These are phyloP conservation scores for Callorhinus ursinus DNA, from an alignment of 2,113 vertebrate species.

Conservation along the genomic window DNA sequence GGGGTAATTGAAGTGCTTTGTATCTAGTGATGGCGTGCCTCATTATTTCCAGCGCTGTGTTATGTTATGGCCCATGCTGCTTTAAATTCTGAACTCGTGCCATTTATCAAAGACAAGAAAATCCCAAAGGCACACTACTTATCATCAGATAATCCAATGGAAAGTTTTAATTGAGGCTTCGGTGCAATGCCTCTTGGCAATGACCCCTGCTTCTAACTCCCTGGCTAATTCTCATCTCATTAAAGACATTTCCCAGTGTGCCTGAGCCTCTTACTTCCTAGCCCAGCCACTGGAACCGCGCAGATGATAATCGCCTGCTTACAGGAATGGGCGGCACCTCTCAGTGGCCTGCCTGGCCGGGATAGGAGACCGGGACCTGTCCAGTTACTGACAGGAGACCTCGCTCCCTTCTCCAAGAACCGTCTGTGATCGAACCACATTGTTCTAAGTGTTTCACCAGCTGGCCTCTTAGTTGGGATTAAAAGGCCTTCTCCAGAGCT, in stretches of 20 bases:
- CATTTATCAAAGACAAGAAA: conserved; percentile 56
- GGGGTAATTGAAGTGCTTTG: background rate
- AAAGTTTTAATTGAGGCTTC: conserved; percentile 49
- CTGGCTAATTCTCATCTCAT: conserved; percentile 19
- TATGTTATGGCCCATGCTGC: background rate
- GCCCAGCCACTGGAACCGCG: conserved; percentile 44
- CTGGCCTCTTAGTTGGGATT: background rate
- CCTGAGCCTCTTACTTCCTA: background rate
- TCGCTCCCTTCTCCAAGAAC: background rate
- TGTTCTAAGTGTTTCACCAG: conserved; percentile 10
- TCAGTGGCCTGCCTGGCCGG: background rate
- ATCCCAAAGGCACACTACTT: conserved; percentile 54
- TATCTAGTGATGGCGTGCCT: background rate
- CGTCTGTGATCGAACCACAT: background rate
- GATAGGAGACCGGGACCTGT: background rate
- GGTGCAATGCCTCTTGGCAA: conserved; percentile 32
- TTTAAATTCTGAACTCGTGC: conserved; percentile 28
- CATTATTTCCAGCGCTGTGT: background rate
- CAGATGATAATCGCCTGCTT: background rate
- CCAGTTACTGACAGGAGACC: background rate
- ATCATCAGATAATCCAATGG: conserved; percentile 46
- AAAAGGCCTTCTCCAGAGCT: conserved; percentile 21
- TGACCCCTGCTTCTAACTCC: background rate
- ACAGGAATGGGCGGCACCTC: background rate
- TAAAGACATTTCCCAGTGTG: conserved; percentile 51